These are phyloP conservation scores for Oxytorus armatus DNA, from an alignment of 2,888 invertebrate species.

Conservation along the genomic window DNA sequence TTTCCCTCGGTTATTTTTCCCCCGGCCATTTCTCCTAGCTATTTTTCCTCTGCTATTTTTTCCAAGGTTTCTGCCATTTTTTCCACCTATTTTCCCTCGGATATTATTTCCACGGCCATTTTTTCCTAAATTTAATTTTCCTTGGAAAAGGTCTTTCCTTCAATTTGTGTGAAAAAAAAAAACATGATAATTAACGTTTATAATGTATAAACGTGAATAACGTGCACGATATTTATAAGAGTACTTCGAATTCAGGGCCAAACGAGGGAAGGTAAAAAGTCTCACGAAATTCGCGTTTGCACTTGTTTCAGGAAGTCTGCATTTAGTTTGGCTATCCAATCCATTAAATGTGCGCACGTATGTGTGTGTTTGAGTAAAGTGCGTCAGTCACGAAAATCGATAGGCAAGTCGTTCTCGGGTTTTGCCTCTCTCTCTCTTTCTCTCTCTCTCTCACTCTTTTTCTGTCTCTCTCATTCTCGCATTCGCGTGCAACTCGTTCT, in stretches of 20 bases:
- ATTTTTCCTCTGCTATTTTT: too few relatives aligned
- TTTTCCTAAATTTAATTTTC: too few relatives aligned
- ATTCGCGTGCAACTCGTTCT: constrained; percentile 32
- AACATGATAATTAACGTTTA: background rate
- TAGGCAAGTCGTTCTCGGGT: constrained; percentile 58
- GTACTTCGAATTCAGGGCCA: background rate
- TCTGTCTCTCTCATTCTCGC: constrained; percentile 1
- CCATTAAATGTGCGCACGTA: background rate
- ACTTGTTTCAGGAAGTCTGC: constrained; percentile 23
- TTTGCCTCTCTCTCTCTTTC: constrained; percentile 46
- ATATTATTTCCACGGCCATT: too few relatives aligned
- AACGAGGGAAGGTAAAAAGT: background rate
- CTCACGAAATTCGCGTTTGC: constrained; percentile 10
- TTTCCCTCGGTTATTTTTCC: too few relatives aligned
- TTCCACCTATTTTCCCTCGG: too few relatives aligned
- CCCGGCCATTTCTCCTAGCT: too few relatives aligned
- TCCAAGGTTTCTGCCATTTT: too few relatives aligned
- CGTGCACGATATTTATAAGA: background rate
- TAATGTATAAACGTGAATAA: too few relatives aligned
- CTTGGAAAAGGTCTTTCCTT: too few relatives aligned
- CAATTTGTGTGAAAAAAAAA: background rate
- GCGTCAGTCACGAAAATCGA: constrained; percentile 66
- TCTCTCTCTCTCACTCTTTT: constrained; percentile 22
- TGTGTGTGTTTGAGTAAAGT: constrained; percentile 43
- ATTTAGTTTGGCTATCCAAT: constrained; percentile 23